These are phyloP conservation scores for Edolisoma coerulescens DNA, from an alignment of 2,113 vertebrate species.

Conservation along the genomic window DNA sequence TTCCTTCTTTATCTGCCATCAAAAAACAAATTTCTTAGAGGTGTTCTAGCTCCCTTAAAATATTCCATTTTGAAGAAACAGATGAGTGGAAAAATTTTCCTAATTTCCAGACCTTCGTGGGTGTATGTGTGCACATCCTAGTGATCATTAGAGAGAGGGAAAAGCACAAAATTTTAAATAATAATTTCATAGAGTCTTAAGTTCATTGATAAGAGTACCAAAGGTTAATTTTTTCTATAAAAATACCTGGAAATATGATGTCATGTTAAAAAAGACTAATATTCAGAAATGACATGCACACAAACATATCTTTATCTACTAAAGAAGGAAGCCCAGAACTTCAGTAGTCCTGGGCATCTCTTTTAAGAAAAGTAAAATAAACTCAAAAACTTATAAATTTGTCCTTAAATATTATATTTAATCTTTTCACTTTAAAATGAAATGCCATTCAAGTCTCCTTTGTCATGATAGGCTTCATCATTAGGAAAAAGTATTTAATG, in stretches of 20 bases:
- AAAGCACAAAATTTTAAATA: not conserved
- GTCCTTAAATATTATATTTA: not conserved
- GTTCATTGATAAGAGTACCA: not conserved
- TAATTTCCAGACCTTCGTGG: not conserved
- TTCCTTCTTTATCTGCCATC: not conserved
- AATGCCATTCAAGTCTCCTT: not conserved
- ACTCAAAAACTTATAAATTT: not conserved
- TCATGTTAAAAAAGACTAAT: not conserved
- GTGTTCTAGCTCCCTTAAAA: not conserved
- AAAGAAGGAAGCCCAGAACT: not conserved
- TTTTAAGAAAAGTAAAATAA: not conserved
- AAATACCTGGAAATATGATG: not conserved
- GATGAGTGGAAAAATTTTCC: not conserved
- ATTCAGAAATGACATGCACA: not conserved
- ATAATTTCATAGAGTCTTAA: not conserved
- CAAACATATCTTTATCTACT: not conserved
- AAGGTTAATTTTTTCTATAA: not conserved
- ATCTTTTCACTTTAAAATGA: not conserved
- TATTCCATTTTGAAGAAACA: not conserved
- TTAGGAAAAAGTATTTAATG: not conserved
- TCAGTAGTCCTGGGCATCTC: not conserved
- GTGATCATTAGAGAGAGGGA: not conserved
- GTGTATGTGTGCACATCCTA: not conserved
- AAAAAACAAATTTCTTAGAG: not conserved
- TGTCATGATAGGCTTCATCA: not conserved